Conservation (phyloP, 2,797 vertebrate genomes). For the Acrocephalus scirpaceus region DNA sequence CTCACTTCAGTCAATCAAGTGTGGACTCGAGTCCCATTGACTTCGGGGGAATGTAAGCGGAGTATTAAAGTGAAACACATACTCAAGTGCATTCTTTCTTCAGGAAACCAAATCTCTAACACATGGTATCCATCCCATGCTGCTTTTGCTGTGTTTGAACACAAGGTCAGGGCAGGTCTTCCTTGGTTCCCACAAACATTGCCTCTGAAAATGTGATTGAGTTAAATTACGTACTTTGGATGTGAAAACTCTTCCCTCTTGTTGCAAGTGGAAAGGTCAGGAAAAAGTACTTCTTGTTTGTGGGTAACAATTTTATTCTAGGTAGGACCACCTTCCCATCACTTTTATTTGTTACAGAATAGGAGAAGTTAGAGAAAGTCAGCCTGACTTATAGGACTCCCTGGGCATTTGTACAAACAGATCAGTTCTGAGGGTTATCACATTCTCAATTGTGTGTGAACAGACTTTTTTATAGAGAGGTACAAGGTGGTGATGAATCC, state of each 20-base stretch:
- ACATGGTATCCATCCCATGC: neutral
- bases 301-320: neutral
- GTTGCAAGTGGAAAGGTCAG: neutral
- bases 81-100: slow-evolving; percentile 34
- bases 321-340: neutral
- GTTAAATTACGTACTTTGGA: neutral
- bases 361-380: neutral
- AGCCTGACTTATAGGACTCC: neutral
- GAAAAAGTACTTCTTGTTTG: neutral
- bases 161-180: neutral
- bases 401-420: neutral
- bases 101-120: slow-evolving; percentile 1
- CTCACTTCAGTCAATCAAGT: slow-evolving; percentile 1
- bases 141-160: neutral
- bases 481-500: neutral
- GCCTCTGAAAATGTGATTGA: neutral
- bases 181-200: neutral
- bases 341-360: neutral
- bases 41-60: neutral
- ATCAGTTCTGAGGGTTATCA: neutral
- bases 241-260: neutral
- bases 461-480: neutral
- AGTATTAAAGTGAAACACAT: slow-evolving; percentile 5
- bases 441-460: neutral
- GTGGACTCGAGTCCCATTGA: slow-evolving; percentile 9